Conservation (phyloP, 2,113 vertebrate genomes). For the Prinia subflava region DNA sequence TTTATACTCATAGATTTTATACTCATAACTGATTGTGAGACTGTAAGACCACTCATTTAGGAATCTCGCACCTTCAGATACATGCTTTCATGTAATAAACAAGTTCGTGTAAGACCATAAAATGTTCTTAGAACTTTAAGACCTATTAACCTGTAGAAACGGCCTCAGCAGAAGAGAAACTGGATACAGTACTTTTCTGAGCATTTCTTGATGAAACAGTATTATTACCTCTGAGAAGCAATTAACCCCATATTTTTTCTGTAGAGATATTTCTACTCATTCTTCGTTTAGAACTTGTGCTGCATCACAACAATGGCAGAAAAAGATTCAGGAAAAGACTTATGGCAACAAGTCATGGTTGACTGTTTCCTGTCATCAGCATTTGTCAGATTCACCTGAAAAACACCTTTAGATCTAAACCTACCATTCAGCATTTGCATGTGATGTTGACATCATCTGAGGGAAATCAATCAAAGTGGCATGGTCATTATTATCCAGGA, state of each 20-base stretch:
- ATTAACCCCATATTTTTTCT: background rate
- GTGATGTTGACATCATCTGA: slow-evolving; percentile 97
- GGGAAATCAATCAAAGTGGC: slow-evolving; percentile 98
- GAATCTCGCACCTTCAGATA: no score
- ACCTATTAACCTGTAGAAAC: no score
- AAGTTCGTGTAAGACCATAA: no score
- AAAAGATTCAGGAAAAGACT: background rate
- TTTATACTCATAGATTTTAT: no score
- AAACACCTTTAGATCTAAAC: background rate
- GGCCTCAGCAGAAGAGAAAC: background rate
- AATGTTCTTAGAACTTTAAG: no score
- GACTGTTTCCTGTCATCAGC: background rate
- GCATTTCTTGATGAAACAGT: background rate
- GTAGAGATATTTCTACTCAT: background rate
- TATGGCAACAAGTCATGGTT: background rate
- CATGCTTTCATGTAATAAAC: no score
- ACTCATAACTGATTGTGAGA: no score
- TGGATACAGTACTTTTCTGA: background rate
- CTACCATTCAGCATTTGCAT: slow-evolving; percentile 94
- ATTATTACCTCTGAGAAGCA: background rate
- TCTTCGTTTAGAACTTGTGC: background rate
- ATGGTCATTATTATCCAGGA: slow-evolving; percentile 88
- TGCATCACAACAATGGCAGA: background rate
- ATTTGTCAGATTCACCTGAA: background rate
- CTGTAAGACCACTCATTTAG: no score